Percentiles rank a stretch among this genome's conserved stretches.
Conservation (phyloP, 2,797 vertebrate species). For the Anguilla anguilla region DNA sequence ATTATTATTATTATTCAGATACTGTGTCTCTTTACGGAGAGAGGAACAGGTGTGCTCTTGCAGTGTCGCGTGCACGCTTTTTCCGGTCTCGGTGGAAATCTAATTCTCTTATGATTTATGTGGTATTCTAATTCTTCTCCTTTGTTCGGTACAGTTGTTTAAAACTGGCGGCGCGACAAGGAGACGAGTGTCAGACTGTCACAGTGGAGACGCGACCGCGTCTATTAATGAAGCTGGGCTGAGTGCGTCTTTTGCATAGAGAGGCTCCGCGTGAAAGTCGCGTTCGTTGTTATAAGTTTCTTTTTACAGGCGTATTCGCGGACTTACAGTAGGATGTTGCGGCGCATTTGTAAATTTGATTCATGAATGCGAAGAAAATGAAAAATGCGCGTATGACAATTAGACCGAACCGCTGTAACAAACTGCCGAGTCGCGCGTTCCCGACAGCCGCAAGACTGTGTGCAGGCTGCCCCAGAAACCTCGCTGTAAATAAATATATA, state of each 20-base stretch:
- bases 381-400: conserved; percentile 8
- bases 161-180: conserved; percentile 46
- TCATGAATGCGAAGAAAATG: background rate
- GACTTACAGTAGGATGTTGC: background rate
- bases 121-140: background rate
- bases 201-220: conserved; percentile 64
- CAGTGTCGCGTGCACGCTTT: background rate
- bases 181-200: conserved; percentile 64
- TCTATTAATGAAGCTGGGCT: conserved; percentile 59
- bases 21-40: background rate
- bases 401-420: background rate
- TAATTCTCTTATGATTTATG: background rate
- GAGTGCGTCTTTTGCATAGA: conserved; percentile 32
- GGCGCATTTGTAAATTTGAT: background rate
- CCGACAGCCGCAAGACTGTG: background rate
- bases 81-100: background rate
- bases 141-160: conserved; percentile 27
- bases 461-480: background rate
- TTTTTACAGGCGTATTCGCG: background rate
- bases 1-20: background rate
- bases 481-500: background rate
- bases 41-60: background rate
- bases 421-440: background rate
- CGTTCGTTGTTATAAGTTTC: background rate
- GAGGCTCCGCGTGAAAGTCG: background rate